phyloP scores from a whole-genome alignment of 2,888 invertebrate genomes.

The Desoria tigrina region DNA sequence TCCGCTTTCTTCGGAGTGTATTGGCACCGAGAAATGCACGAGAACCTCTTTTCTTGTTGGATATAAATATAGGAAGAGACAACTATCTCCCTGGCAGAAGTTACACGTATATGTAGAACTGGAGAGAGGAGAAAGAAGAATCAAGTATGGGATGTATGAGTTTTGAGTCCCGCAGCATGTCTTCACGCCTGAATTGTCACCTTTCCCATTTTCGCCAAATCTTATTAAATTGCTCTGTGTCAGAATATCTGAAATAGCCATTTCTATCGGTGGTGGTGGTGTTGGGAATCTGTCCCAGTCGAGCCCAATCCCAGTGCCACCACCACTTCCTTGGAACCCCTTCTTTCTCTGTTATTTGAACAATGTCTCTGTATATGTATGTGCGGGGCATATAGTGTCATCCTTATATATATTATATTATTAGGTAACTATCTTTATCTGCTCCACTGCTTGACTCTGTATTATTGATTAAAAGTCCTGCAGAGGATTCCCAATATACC shows the following conservation, averaged over 20 bases:
- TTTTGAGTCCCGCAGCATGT: slow-evolving; percentile 44
- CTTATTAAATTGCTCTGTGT: slow-evolving; percentile 55
- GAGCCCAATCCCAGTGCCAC: slow-evolving; percentile 28
- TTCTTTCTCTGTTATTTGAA: background rate
- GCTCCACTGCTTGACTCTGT: too few relatives aligned
- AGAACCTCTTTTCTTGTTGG: too few relatives aligned
- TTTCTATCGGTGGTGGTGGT: slow-evolving; percentile 49
- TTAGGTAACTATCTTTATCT: too few relatives aligned
- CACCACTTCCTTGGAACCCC: slow-evolving; percentile 21
- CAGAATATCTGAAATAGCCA: slow-evolving; percentile 55
- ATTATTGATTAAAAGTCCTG: too few relatives aligned
- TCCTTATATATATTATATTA: slow-evolving; percentile 12
- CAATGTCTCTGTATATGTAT: too few relatives aligned
- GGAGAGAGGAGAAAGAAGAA: slow-evolving; percentile 31
- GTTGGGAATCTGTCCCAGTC: slow-evolving; percentile 50
- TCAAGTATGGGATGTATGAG: slow-evolving; percentile 40
- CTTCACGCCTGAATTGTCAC: slow-evolving; percentile 55
- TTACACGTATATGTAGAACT: background rate
- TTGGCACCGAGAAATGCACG: slow-evolving; percentile 13
- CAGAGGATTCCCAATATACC: too few relatives aligned
- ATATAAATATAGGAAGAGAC: slow-evolving; percentile 1
- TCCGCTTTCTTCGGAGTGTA: slow-evolving; percentile 15
- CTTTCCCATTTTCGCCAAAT: slow-evolving; percentile 55
- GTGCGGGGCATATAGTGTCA: background rate
- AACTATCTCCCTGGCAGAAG: background rate